A percentile compares a stretch with the other conserved stretches of the same genome.
phyloP scores from a whole-genome alignment of 2,888 invertebrate species.

The Frankliniella fusca region DNA sequence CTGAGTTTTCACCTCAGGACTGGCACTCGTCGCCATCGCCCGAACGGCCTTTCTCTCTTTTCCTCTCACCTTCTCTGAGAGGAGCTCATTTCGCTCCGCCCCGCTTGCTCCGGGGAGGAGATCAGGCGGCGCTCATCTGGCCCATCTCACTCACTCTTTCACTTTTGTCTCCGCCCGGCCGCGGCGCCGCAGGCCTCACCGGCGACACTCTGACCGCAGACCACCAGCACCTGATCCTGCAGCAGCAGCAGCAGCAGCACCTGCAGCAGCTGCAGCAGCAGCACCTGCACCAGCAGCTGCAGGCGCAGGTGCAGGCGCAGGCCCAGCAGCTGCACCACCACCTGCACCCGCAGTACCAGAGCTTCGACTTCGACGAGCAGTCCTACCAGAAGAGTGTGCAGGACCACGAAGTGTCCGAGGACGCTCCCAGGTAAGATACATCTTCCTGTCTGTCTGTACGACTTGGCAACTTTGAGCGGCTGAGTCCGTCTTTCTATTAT shows the following conservation, averaged over 20 bases:
- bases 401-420: constrained; percentile 18
- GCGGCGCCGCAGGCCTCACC: neutral
- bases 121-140: no score
- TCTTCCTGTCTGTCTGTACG: no score
- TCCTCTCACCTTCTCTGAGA: no score
- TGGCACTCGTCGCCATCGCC: neutral
- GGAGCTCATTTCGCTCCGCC: no score
- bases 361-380: constrained; percentile 17
- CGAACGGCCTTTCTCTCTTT: neutral
- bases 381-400: neutral
- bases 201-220: constrained; percentile 25
- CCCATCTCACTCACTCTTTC: no score
- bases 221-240: constrained; percentile 38
- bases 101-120: no score
- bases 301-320: constrained; percentile 30
- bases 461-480: no score
- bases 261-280: constrained; percentile 42
- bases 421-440: neutral
- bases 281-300: constrained; percentile 40
- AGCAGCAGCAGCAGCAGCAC: constrained; percentile 41
- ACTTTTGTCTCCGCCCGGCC: no score
- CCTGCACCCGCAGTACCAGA: constrained; percentile 5
- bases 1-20: no score
- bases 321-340: neutral
- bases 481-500: no score